Evolutionary conservation across 2,113 vertebrate species (phyloP), one percentile per base, ranked within the genome.

Genomic region (Amblyornis subalaris): DNA sequence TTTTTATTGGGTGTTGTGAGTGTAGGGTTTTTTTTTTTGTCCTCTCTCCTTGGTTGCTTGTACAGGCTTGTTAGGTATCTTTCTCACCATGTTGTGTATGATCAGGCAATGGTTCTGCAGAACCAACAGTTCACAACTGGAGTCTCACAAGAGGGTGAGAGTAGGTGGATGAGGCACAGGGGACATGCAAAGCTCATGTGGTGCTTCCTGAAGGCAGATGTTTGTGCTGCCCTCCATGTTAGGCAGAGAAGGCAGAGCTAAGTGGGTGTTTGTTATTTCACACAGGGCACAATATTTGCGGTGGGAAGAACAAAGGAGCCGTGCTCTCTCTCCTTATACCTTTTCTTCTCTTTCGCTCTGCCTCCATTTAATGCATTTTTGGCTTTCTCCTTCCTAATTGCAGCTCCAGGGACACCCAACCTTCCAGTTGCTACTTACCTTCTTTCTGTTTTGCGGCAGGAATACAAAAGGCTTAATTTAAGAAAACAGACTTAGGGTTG

Each of bases 281-380:
- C 35, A 9, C 14, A 14, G 0, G 1, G 29, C 25, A 5, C 0
- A 2, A 10, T 48, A 15, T 67, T 61, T 57, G 44, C 1, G 0
- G 4, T 26, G n/a, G 4, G 16, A 65, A 35, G 38, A 60, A 42
- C 17, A 53, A 75, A 60, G 40, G 28, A 83, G 17, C 25, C 0
- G 0, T 42, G 23, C 13, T 67, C 1, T 53, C 15, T 29, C 42
- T 60, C 6, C 9, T 42, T 60, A 28, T 44, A 9, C 12, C 20
- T 55, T n/a, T 45, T 35, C 24, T 78, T 29, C 20, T 79, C 14
- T 67, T 70, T 47, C 47, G 2, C 55, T 53, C 13, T 65, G 31
- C 36, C 25, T 67, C 18, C 19, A 7, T 67, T 82, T 75, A 36
- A 40, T 38, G 5, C 5, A 8, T 71, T 48, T 47, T 15, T 64